Base-by-base conservation (phyloP, 2,888 invertebrate species). In the Cerceris rybyensis region DNA sequence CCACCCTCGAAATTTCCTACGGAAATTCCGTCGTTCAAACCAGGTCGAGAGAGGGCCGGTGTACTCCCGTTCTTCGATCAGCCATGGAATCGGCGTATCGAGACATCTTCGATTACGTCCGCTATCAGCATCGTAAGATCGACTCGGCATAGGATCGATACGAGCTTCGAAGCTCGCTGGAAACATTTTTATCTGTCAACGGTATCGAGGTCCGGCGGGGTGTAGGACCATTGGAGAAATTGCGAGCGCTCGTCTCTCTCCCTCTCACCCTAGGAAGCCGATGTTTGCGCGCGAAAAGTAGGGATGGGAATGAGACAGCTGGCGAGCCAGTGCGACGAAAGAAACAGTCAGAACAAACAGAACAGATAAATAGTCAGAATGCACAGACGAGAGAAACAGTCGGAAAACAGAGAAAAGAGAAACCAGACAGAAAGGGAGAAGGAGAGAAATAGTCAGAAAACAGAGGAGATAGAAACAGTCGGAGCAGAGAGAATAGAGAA, bases 141-240 rank as follows among this genome's bases (percentile, higher is more conserved):
- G 68, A 7, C 14, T 42, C 17, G 58, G 16, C 6, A 17, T 9
- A 61, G 57, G 69, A 80, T 80, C 80, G 80, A 80, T 80, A 75
- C 43, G 28, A 28, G 28, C 70, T 16, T 59, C 2, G 54, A 43
- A 43, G 55, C 57, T 43, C 11, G 68, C 65, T 63, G 61, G 58
- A 54, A 71, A 71, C 78, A 71, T 78, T 83, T 83, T 83, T 75
- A 80, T 78, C 75, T 71, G 80, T 80, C 78, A 79, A 78, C 78
- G 58, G 71, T 80, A 78, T 83, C 75, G 17, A 46, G 39, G 11
- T 7, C 43, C 46, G 65, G 54, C 41, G 43, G 74, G 67, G 17
- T n/a, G 52, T 11, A 55, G 68, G 69, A 55, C 64, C 73, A 65
- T 84, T 71, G 63, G 69, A 80, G 70, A 80, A 76, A 76, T 74